Evolutionary conservation across 2,888 invertebrate species (phyloP).

Genomic region (Sarcophaga caerulescens): DNA sequence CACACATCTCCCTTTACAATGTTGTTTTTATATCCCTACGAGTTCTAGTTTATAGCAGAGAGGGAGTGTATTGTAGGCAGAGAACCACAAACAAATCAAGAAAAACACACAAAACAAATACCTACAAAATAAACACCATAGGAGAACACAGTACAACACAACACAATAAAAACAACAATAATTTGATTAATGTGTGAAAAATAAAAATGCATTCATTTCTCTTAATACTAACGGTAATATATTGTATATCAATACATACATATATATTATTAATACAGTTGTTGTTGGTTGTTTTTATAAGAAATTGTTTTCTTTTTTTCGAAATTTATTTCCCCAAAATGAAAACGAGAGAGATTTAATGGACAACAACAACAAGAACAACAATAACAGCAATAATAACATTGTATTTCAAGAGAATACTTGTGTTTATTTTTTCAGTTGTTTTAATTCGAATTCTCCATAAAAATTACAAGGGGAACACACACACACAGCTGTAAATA

Average conservation of each 20-base stretch:
- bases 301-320: not conserved
- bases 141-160: not conserved
- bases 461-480: too few species aligned
- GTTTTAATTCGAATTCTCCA: conserved; percentile 10
- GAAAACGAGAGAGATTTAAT: too few species aligned
- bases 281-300: not conserved
- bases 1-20: not conserved
- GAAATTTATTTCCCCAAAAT: conserved; percentile 24
- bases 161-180: conserved; percentile 1
- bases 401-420: too few species aligned
- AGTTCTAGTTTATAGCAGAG: not conserved
- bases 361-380: conserved; percentile 10
- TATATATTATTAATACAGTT: not conserved
- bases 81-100: not conserved
- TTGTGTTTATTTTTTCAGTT: conserved; percentile 21
- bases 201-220: conserved; percentile 56
- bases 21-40: not conserved
- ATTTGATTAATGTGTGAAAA: conserved; percentile 65
- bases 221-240: conserved; percentile 27
- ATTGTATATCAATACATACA: not conserved
- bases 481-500: too few species aligned
- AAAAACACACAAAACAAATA: not conserved
- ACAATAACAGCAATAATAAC: not conserved
- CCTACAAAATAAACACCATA: not conserved
- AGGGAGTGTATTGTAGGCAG: not conserved